Evolutionary conservation across 2,888 invertebrate species (phyloP).

Genomic region (Alcis repandata): DNA sequence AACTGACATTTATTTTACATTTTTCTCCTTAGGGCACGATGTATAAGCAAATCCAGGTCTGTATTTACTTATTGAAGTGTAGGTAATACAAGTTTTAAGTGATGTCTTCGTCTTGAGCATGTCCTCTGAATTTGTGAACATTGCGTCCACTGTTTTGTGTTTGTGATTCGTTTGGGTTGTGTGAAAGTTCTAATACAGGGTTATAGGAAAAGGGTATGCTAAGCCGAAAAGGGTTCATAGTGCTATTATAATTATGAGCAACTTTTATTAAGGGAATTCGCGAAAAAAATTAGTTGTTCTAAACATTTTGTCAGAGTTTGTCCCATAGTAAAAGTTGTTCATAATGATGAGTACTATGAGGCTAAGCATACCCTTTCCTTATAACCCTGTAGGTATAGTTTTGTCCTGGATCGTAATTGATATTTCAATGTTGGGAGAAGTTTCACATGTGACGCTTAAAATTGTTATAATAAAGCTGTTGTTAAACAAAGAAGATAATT

Average conservation of each 20-base stretch:
- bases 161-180: constrained; percentile 49
- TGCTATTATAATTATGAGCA: too few species aligned
- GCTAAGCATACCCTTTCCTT: too few species aligned
- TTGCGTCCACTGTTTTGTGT: constrained; percentile 50
- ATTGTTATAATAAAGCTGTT: background rate
- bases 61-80: constrained; percentile 70
- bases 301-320: too few species aligned
- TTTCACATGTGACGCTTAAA: constrained; percentile 8
- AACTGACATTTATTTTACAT: constrained; percentile 62
- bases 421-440: background rate
- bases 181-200: constrained; percentile 43
- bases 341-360: too few species aligned
- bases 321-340: too few species aligned
- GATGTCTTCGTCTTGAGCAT: constrained; percentile 71
- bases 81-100: constrained; percentile 67
- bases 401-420: constrained; percentile 21
- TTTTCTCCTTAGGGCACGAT: constrained; percentile 85
- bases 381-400: constrained; percentile 28
- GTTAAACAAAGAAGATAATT: background rate
- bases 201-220: too few species aligned
- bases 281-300: too few species aligned
- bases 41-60: constrained; percentile 86
- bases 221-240: too few species aligned
- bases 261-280: too few species aligned
- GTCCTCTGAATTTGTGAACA: constrained; percentile 54